A percentile compares a stretch with the other conserved stretches of the same genome.
Evolutionary conservation across 2,113 vertebrate species (phyloP).

Genomic region (Stigmatopora nigra): DNA sequence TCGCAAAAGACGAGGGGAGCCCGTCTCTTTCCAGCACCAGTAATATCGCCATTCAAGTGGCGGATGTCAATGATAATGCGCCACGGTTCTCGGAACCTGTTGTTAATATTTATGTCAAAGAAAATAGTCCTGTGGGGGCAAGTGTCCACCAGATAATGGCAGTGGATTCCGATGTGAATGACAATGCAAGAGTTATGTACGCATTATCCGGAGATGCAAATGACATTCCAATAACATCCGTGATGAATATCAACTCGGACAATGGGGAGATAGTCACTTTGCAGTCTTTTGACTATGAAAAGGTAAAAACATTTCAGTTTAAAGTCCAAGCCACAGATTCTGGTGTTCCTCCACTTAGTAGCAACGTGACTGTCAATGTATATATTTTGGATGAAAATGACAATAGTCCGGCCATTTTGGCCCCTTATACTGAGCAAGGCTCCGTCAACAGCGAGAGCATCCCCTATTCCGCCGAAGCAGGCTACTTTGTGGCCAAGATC

Average conservation of each 20-base stretch:
- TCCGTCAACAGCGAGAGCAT: constrained; percentile 28
- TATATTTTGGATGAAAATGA: constrained; percentile 45
- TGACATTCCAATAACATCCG: constrained; percentile 9
- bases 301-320: constrained; percentile 26
- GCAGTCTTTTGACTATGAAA: constrained; percentile 48
- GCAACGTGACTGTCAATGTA: constrained; percentile 22
- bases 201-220: constrained; percentile 32
- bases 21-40: constrained; percentile 68
- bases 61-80: constrained; percentile 84
- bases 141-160: constrained; percentile 70
- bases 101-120: constrained; percentile 73
- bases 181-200: constrained; percentile 69
- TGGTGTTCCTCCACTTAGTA: constrained; percentile 37
- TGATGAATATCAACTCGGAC: constrained; percentile 46
- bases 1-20: constrained; percentile 72
- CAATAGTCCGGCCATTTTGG: constrained; percentile 21
- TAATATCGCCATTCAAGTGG: constrained; percentile 67
- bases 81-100: constrained; percentile 67
- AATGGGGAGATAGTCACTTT: constrained; percentile 47
- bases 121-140: constrained; percentile 74
- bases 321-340: constrained; percentile 41
- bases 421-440: constrained; percentile 30
- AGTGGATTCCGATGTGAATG: constrained; percentile 70
- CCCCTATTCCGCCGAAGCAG: constrained; percentile 33
- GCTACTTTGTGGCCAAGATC: constrained; percentile 39